These are phyloP conservation scores for Eciton burchellii DNA, from an alignment of 1,140 invertebrate species.

Conservation along the genomic window DNA sequence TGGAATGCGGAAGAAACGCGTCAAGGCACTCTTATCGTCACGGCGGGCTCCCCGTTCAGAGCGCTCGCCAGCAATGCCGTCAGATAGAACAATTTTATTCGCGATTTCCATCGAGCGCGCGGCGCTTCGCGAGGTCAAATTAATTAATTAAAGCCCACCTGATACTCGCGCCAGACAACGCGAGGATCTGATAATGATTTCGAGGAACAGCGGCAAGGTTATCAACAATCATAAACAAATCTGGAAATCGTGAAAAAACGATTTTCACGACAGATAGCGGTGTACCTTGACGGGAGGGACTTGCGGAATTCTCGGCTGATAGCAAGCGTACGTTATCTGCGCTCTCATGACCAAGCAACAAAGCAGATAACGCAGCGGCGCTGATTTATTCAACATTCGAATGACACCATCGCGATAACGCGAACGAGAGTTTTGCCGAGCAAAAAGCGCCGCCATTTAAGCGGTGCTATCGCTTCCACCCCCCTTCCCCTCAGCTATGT, in stretches of 20 bases:
- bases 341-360: too few relatives aligned
- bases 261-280: neutral
- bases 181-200: too few relatives aligned
- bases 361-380: constrained; percentile 17
- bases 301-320: too few relatives aligned
- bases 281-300: neutral
- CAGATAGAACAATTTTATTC: constrained; percentile 11
- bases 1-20: neutral
- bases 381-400: constrained; percentile 40
- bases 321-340: too few relatives aligned
- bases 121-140: neutral
- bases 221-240: too few relatives aligned
- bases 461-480: constrained; percentile 12
- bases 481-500: neutral
- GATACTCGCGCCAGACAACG: too few relatives aligned
- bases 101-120: neutral
- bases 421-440: constrained; percentile 29
- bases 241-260: too few relatives aligned
- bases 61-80: neutral
- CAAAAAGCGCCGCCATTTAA: constrained; percentile 50
- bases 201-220: too few relatives aligned
- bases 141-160: neutral
- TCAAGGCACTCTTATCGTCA: neutral
- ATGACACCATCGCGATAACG: constrained; percentile 5
- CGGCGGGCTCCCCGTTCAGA: neutral